phyloP scores from a whole-genome alignment of 1,140 invertebrate genomes.

The Eriocheir sinensis region DNA sequence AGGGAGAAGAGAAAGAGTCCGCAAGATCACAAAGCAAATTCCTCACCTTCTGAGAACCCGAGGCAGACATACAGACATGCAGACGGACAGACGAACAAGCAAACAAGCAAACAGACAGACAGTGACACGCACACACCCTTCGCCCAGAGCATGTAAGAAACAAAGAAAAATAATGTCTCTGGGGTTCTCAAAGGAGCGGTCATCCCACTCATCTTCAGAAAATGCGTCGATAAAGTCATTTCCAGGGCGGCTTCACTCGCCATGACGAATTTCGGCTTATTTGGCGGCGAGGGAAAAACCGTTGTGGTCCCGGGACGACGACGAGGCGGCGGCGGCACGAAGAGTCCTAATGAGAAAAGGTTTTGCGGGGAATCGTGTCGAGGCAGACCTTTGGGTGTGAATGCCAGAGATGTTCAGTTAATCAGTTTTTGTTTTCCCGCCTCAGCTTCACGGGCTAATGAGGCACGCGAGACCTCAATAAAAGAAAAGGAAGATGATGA shows the following conservation, averaged over 20 bases:
- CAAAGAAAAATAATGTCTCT: not conserved
- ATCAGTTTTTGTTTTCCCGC: not conserved
- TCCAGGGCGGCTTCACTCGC: too few relatives aligned
- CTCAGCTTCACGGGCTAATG: not conserved
- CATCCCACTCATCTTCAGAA: too few relatives aligned
- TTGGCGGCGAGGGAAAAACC: not conserved
- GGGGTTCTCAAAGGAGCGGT: too few relatives aligned
- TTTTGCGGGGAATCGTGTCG: not conserved
- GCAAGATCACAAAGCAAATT: not conserved
- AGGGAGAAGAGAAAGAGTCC: too few relatives aligned
- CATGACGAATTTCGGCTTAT: constrained; percentile 13
- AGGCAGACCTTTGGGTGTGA: not conserved
- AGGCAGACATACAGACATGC: not conserved
- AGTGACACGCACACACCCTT: not conserved
- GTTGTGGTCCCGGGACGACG: too few relatives aligned
- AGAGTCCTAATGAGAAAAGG: not conserved
- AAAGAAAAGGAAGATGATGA: too few relatives aligned
- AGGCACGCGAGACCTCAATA: not conserved
- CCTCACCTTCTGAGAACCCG: not conserved
- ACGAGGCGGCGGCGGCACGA: not conserved
- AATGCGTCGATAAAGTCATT: too few relatives aligned
- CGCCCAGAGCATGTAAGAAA: not conserved
- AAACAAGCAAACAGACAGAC: not conserved
- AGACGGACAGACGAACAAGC: not conserved
- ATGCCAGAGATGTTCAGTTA: constrained; percentile 6